phyloP scores from a whole-genome alignment of 1,140 invertebrate genomes.

The Meloidogyne hapla region DNA sequence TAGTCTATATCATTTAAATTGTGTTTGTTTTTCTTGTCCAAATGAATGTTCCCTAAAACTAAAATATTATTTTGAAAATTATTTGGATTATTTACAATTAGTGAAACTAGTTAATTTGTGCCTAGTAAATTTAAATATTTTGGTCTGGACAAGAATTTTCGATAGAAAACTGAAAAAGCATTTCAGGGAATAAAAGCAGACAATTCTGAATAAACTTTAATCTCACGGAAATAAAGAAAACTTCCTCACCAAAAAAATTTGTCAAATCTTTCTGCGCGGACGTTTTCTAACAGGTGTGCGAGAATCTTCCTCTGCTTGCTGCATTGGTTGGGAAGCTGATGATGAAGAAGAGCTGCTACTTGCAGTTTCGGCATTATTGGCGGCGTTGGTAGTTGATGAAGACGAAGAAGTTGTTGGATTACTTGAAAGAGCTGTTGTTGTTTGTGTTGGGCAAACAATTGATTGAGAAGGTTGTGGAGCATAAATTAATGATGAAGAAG shows the following conservation, averaged over 20 bases:
- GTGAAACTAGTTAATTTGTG: too few species aligned
- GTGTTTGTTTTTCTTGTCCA: too few species aligned
- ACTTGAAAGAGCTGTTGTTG: not conserved
- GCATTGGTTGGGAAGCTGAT: not conserved
- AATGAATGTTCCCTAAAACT: too few species aligned
- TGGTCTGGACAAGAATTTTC: too few species aligned
- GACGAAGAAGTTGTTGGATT: not conserved
- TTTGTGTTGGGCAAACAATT: not conserved
- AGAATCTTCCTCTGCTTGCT: constrained; percentile 18
- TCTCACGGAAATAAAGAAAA: not conserved
- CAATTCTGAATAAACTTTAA: too few species aligned
- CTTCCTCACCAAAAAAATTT: not conserved
- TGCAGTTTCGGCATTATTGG: not conserved
- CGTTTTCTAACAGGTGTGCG: constrained; percentile 25
- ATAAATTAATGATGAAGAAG: not conserved
- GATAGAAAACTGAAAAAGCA: too few species aligned
- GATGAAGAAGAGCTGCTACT: not conserved
- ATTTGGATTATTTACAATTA: too few species aligned
- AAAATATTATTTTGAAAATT: too few species aligned
- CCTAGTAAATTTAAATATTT: too few species aligned
- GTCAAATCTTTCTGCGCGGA: constrained; percentile 22
- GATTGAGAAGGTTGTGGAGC: not conserved
- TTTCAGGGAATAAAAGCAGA: too few species aligned
- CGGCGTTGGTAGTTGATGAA: not conserved
- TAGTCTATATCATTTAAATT: too few species aligned